Percentiles rank a stretch among this genome's conserved stretches.
Evolutionary conservation across 1,140 invertebrate genomes (phyloP).

Genomic region (Vanessa tameamea): DNA sequence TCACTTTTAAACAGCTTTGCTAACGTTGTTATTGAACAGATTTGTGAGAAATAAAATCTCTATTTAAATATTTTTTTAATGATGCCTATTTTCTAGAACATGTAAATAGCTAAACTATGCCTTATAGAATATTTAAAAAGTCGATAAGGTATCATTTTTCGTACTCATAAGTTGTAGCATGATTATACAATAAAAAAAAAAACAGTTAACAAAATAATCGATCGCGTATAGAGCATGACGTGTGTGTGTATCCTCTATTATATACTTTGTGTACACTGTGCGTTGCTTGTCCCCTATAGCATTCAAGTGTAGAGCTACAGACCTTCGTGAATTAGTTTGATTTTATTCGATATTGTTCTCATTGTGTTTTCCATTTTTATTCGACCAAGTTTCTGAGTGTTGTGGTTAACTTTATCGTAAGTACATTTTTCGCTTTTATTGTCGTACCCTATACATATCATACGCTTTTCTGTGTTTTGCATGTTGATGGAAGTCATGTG

Average conservation of each 20-base stretch:
- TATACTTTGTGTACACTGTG: slow-evolving; percentile 50
- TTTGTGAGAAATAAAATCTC: neutral
- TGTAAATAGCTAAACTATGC: neutral
- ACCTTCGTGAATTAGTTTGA: slow-evolving; percentile 51
- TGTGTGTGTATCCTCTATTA: slow-evolving; percentile 18
- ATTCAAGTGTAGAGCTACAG: slow-evolving; percentile 73
- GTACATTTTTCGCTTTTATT: slow-evolving; percentile 23
- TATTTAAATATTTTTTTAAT: neutral
- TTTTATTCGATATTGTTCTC: slow-evolving; percentile 18
- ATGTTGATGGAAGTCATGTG: slow-evolving; percentile 33
- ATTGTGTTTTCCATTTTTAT: slow-evolving; percentile 26
- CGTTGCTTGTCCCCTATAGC: slow-evolving; percentile 69
- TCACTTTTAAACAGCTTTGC: neutral
- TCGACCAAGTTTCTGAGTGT: neutral
- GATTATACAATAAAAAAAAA: slow-evolving; percentile 5
- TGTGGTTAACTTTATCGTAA: slow-evolving; percentile 3
- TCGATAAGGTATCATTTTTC: too few species aligned
- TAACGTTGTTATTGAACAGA: neutral
- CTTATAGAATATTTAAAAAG: neutral
- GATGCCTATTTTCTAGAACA: neutral
- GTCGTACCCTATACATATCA: slow-evolving; percentile 30
- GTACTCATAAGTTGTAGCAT: neutral
- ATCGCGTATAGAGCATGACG: slow-evolving; percentile 15
- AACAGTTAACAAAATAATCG: neutral
- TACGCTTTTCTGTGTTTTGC: slow-evolving; percentile 45